Percentiles rank a stretch among this genome's conserved stretches.
Conservation (phyloP, 2,797 vertebrate species). For the Intellagama lesueurii region DNA sequence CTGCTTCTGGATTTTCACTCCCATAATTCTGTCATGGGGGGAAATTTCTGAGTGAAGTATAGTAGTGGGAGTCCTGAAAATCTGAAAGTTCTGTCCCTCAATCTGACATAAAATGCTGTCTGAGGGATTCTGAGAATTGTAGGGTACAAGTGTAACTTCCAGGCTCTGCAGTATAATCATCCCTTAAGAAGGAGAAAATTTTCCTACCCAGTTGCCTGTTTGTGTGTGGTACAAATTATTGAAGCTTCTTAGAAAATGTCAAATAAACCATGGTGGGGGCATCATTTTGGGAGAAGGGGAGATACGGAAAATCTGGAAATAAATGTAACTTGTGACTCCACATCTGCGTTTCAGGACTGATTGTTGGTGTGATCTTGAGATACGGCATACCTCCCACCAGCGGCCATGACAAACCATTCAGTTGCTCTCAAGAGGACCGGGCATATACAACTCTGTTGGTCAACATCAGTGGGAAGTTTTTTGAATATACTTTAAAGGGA, state of each 20-base stretch:
- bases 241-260: neutral
- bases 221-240: neutral
- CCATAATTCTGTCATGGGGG: too few species aligned
- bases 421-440: conserved; percentile 88
- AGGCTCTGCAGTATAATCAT: neutral
- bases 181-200: neutral
- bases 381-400: conserved; percentile 93
- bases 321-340: neutral
- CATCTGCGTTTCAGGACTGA: conserved; percentile 83
- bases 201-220: neutral
- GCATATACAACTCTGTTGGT: conserved; percentile 93
- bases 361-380: conserved; percentile 95
- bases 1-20: too few species aligned
- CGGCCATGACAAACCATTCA: conserved; percentile 90
- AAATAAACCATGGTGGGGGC: neutral
- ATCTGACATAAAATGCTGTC: neutral
- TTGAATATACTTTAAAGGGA: conserved; percentile 96
- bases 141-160: neutral
- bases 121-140: neutral
- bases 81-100: too few species aligned
- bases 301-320: neutral
- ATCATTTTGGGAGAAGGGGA: neutral
- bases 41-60: too few species aligned
- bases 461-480: conserved; percentile 96
- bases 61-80: too few species aligned